These are phyloP conservation scores for Merops nubicus DNA, from an alignment of 2,113 vertebrate genomes.

Conservation along the genomic window DNA sequence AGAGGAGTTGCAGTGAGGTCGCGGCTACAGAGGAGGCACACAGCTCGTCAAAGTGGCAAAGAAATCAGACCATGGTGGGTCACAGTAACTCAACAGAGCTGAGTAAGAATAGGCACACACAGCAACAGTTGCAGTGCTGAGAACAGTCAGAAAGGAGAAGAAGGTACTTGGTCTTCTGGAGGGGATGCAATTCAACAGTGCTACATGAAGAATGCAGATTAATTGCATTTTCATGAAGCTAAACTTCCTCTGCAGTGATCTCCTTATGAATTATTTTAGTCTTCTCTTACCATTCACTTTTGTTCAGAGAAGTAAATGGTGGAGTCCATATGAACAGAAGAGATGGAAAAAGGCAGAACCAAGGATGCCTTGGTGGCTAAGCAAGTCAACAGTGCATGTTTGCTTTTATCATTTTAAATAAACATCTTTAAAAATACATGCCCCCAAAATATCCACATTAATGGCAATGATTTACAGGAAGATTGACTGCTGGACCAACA, in stretches of 20 bases:
- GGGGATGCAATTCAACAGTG: accelerated
- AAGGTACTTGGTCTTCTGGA: background rate
- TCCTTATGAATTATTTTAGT: background rate
- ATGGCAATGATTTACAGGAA: background rate
- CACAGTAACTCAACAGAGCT: background rate
- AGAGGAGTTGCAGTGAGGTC: background rate
- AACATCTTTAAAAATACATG: background rate
- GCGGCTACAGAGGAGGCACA: background rate
- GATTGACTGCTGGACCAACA: background rate
- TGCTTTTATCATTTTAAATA: background rate
- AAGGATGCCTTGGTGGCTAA: background rate
- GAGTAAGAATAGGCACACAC: no score
- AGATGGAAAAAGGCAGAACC: background rate
- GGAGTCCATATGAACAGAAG: background rate
- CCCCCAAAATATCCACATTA: background rate
- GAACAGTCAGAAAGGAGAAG: background rate
- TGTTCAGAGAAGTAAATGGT: background rate
- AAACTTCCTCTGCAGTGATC: background rate
- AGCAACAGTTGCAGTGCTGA: background rate
- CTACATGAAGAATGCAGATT: background rate
- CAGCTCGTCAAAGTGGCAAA: background rate
- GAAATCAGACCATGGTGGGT: background rate
- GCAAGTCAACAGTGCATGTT: background rate
- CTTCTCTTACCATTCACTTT: background rate
- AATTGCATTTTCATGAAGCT: background rate